Conservation (phyloP, 2,797 vertebrate species). For the Sphenopsis melanotis region DNA sequence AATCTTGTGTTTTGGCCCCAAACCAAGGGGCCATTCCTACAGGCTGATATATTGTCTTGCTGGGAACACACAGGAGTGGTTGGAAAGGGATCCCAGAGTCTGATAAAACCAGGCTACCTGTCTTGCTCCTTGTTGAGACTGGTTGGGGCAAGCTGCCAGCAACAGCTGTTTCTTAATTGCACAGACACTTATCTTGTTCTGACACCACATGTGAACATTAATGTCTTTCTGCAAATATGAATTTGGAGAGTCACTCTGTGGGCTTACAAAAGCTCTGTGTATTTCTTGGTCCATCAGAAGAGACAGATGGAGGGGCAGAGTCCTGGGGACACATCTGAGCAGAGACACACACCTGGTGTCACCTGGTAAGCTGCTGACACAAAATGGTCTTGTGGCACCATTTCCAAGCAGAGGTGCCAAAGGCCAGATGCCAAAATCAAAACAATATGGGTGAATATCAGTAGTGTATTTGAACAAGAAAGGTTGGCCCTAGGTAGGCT, state of each 20-base stretch:
- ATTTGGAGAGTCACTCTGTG: not conserved
- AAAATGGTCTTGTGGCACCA: not conserved
- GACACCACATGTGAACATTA: not conserved
- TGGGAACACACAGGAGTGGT: not conserved
- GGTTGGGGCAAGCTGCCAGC: not conserved
- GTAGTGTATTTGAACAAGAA: not conserved
- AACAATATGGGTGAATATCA: not conserved
- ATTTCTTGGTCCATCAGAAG: not conserved
- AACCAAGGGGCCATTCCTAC: not conserved
- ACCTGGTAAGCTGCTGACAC: not conserved
- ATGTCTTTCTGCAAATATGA: not conserved
- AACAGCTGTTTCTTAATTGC: slow-evolving; percentile 44
- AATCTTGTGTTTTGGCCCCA: not conserved
- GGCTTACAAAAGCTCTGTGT: not conserved
- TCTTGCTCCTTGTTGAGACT: slow-evolving; percentile 18
- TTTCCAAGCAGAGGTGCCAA: not conserved
- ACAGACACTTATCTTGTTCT: slow-evolving; percentile 33
- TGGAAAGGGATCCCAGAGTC: not conserved
- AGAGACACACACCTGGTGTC: not conserved
- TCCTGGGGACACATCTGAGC: not conserved
- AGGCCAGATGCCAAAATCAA: not conserved
- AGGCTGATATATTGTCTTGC: not conserved
- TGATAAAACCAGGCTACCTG: slow-evolving; percentile 23
- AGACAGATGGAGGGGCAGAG: not conserved
- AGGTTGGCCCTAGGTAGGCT: not conserved